These are phyloP conservation scores for Drosophila acutilabella DNA, from an alignment of 2,888 invertebrate genomes.

Conservation along the genomic window DNA sequence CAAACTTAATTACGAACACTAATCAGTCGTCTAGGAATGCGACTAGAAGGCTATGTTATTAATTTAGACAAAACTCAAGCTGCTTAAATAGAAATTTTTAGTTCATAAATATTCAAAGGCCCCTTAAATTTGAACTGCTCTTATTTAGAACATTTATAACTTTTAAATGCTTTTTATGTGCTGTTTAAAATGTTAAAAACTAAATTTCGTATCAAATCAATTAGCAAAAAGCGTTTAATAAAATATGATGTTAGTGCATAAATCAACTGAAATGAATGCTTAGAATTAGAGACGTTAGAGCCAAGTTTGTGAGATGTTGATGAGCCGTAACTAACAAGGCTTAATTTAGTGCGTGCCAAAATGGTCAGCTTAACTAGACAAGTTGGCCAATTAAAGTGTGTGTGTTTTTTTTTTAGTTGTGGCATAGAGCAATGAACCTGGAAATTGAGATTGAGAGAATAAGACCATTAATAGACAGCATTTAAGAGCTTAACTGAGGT, in stretches of 20 bases:
- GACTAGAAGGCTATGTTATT: not conserved
- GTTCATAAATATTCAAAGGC: not conserved
- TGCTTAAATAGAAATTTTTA: not conserved
- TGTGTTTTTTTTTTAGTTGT: conserved; percentile 7
- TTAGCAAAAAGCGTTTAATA: conserved; percentile 31
- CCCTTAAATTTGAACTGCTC: not conserved
- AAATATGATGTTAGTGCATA: conserved; percentile 21
- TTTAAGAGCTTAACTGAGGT: conserved; percentile 18
- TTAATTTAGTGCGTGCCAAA: conserved; percentile 42
- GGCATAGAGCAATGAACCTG: conserved; percentile 61
- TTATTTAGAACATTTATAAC: not conserved
- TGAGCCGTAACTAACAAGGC: conserved; percentile 50
- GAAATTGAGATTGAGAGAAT: conserved; percentile 27
- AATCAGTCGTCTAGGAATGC: conserved; percentile 30
- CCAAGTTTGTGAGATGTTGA: conserved; percentile 22
- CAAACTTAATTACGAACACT: conserved; percentile 62
- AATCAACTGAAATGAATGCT: conserved; percentile 6
- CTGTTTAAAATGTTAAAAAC: not conserved
- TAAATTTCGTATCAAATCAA: conserved; percentile 25
- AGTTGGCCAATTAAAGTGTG: conserved; percentile 25
- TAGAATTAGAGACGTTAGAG: conserved; percentile 8
- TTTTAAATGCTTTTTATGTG: not conserved
- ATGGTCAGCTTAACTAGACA: conserved; percentile 40
- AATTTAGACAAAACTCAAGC: not conserved
- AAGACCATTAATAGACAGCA: conserved; percentile 28